A percentile compares a stretch with the other conserved stretches of the same genome.
phyloP scores from a whole-genome alignment of 64 coral and sea anemone genomes.

The Acropora tenuis region DNA sequence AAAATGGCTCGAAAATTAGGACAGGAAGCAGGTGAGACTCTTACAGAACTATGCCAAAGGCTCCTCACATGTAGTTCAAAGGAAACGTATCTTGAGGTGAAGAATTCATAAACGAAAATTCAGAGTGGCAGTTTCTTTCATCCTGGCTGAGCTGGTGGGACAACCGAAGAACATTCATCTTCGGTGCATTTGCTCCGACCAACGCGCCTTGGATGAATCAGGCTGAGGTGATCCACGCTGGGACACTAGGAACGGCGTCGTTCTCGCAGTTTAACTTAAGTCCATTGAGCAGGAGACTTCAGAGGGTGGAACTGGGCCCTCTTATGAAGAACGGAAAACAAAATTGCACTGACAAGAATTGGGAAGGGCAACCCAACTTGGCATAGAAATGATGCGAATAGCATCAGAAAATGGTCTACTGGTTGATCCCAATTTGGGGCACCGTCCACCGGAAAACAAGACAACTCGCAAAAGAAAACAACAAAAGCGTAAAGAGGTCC shows the following conservation, averaged over 20 bases:
- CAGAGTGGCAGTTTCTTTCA: slow-evolving; percentile 7
- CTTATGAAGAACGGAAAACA: too few species aligned
- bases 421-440: too few species aligned
- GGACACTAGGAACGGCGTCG: background rate
- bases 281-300: too few species aligned
- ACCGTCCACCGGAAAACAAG: too few species aligned
- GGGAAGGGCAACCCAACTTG: too few species aligned
- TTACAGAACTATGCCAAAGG: background rate
- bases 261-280: too few species aligned
- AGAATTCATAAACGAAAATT: background rate
- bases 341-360: too few species aligned
- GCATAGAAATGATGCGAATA: too few species aligned
- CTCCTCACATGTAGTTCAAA: background rate
- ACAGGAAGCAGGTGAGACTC: background rate
- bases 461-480: too few species aligned
- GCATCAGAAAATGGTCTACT: too few species aligned
- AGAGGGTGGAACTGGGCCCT: too few species aligned
- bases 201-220: slow-evolving; percentile 7
- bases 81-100: background rate
- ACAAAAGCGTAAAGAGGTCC: too few species aligned
- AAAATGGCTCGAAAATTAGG: slow-evolving; percentile 11
- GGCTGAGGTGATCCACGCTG: slow-evolving; percentile 11
- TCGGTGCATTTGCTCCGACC: slow-evolving; percentile 29
- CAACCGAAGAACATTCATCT: slow-evolving; percentile 17
- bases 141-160: slow-evolving; percentile 31